Conservation (phyloP, 2,797 vertebrate species). For the Sebastes jordani region DNA sequence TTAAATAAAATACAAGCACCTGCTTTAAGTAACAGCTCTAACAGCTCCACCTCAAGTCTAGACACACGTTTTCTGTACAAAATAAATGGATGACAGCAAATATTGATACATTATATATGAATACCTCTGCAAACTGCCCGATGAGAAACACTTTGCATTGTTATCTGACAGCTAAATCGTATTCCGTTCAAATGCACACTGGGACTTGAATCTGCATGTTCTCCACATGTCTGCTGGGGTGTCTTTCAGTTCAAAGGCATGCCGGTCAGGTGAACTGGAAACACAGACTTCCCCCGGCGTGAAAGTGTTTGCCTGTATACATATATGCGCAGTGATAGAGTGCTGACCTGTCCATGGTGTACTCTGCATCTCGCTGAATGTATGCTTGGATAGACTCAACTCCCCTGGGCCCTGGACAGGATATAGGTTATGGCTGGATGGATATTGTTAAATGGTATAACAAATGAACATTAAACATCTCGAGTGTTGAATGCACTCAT, state of each 20-base stretch:
- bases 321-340: not conserved
- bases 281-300: not conserved
- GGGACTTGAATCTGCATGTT: not conserved
- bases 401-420: not conserved
- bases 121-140: not conserved
- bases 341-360: not conserved
- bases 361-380: not conserved
- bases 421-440: not conserved
- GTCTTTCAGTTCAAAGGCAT: not conserved
- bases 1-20: not conserved
- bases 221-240: not conserved
- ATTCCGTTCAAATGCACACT: not conserved
- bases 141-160: not conserved
- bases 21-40: not conserved
- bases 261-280: constrained; percentile 16
- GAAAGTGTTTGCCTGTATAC: not conserved
- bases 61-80: not conserved
- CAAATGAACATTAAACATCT: not conserved
- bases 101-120: not conserved
- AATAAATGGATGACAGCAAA: not conserved
- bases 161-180: not conserved
- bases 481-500: not conserved
- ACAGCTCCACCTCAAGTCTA: not conserved
- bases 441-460: not conserved
- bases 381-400: not conserved